A percentile compares a stretch with the other conserved stretches of the same genome.
Conservation (phyloP, 92 coral and sea anemone genomes). For the Heliopora coerulea region DNA sequence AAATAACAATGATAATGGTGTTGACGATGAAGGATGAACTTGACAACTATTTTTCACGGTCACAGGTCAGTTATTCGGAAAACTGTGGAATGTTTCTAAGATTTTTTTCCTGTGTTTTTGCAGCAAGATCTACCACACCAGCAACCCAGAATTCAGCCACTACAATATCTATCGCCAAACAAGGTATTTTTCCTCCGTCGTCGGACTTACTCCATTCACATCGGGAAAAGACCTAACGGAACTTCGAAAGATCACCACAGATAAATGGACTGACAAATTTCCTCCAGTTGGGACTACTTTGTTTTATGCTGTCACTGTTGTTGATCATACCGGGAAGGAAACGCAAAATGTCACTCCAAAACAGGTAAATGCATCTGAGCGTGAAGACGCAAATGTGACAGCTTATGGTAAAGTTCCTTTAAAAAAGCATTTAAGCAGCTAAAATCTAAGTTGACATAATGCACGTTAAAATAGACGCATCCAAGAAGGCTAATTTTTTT, state of each 20-base stretch:
- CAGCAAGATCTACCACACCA: slow-evolving; percentile 35
- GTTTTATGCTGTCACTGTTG: slow-evolving; percentile 89
- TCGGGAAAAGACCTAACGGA: slow-evolving; percentile 62
- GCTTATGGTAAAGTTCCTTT: too few relatives aligned
- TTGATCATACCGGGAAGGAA: slow-evolving; percentile 71
- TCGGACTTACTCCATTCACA: slow-evolving; percentile 73
- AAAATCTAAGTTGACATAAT: too few relatives aligned
- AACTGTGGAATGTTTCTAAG: too few relatives aligned
- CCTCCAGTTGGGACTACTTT: slow-evolving; percentile 63
- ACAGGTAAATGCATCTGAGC: slow-evolving; percentile 54
- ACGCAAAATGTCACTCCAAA: slow-evolving; percentile 53
- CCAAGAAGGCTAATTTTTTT: too few relatives aligned
- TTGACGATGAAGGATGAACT: too few relatives aligned
- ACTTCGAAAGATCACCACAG: slow-evolving; percentile 55
- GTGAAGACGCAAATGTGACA: too few relatives aligned
- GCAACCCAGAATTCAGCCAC: slow-evolving; percentile 74
- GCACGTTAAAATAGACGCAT: too few relatives aligned
- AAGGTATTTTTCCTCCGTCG: slow-evolving; percentile 58
- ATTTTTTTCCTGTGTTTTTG: too few relatives aligned
- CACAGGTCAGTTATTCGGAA: too few relatives aligned
- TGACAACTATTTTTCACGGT: too few relatives aligned
- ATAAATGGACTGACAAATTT: slow-evolving; percentile 67
- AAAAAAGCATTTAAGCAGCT: too few relatives aligned
- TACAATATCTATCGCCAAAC: slow-evolving; percentile 83
- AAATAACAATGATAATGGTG: too few relatives aligned